Percentiles rank a stretch among this genome's conserved stretches.
Conservation (phyloP, 2,113 vertebrate species). For the Elgaria multicarinata region DNA sequence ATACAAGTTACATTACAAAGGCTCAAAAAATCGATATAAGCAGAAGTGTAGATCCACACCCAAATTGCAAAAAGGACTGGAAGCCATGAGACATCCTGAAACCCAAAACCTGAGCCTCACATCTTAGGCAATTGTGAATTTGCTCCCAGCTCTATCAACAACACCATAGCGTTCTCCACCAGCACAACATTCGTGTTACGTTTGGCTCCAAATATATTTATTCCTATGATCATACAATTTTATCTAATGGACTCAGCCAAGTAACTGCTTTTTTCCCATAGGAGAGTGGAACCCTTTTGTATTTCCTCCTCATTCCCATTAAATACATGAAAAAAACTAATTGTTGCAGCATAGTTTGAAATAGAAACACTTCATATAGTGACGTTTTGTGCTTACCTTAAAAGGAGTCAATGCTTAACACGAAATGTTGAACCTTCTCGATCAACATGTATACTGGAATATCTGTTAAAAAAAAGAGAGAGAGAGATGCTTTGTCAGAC, state of each 20-base stretch:
- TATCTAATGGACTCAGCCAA: not conserved
- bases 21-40: too few species aligned
- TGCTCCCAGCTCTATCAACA: not conserved
- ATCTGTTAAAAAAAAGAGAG: not conserved
- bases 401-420: not conserved
- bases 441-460: not conserved
- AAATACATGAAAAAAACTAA: not conserved
- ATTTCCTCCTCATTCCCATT: not conserved
- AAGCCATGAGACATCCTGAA: not conserved
- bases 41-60: too few species aligned
- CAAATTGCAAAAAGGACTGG: slow-evolving; percentile 20
- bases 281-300: not conserved
- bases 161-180: not conserved
- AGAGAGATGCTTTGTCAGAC: not conserved
- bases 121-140: not conserved
- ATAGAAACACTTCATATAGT: not conserved
- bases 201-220: not conserved
- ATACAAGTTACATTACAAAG: too few species aligned
- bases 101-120: not conserved
- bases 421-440: not conserved
- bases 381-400: not conserved
- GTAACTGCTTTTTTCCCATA: not conserved
- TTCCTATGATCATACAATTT: not conserved
- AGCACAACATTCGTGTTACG: too few species aligned
- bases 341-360: not conserved